phyloP scores from a whole-genome alignment of 2,888 invertebrate genomes.

The Sericinus montela region DNA sequence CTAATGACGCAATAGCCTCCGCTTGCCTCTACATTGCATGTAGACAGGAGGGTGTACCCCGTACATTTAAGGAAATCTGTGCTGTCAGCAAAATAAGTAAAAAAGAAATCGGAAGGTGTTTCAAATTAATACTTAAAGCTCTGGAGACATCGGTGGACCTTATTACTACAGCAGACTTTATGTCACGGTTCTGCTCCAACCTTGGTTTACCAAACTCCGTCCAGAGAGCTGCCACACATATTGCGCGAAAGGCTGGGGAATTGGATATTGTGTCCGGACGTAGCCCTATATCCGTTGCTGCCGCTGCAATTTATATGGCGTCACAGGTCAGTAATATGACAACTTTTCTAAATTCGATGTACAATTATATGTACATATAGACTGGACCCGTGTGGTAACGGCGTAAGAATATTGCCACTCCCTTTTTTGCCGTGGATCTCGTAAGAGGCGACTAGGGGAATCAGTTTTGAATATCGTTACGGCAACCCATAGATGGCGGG shows the following conservation, averaged over 20 bases:
- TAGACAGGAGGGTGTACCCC: constrained; percentile 98
- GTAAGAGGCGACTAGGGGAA: too few species aligned
- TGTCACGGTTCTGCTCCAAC: constrained; percentile 99
- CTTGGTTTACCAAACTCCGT: constrained; percentile 92
- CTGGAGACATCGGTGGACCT: constrained; percentile 98
- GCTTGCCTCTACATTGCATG: constrained; percentile 99
- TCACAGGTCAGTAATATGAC: constrained; percentile 83
- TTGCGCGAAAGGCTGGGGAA: constrained; percentile 97
- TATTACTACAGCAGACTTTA: constrained; percentile 99
- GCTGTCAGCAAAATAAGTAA: constrained; percentile 99
- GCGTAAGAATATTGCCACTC: too few species aligned
- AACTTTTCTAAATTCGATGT: too few species aligned
- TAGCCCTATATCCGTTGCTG: constrained; percentile 99
- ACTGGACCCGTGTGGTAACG: too few species aligned
- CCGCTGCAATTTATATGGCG: constrained; percentile 99
- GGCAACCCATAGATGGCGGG: too few species aligned
- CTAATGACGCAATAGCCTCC: constrained; percentile 98
- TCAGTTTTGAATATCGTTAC: too few species aligned
- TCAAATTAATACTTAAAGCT: constrained; percentile 97
- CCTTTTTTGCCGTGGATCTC: too few species aligned
- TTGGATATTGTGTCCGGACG: constrained; percentile 98
- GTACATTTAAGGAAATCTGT: constrained; percentile 99
- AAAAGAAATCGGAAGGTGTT: constrained; percentile 99
- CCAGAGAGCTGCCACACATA: constrained; percentile 96
- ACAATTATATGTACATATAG: too few species aligned